Evolutionary conservation across 2,113 vertebrate species (phyloP).

Genomic region (Mesocricetus auratus): DNA sequence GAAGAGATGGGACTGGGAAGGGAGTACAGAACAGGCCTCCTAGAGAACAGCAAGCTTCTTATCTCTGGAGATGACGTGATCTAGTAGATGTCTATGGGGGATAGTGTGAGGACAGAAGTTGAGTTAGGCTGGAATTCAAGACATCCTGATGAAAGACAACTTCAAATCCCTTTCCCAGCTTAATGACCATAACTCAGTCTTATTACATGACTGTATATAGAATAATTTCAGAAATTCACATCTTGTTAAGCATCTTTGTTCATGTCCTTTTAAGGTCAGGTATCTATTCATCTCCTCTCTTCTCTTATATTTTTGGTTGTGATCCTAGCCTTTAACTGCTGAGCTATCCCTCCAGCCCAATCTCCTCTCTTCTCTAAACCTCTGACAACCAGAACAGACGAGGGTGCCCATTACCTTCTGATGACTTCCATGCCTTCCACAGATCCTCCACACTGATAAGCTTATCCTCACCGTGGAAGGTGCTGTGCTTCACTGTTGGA

Average conservation of each 20-base stretch:
- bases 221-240: conserved; percentile 58
- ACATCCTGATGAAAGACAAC: conserved; percentile 15
- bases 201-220: conserved; percentile 25
- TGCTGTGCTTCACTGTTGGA: conserved; percentile 97
- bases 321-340: no score
- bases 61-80: not conserved
- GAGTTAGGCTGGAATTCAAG: conserved; percentile 15
- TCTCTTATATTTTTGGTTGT: no score
- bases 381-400: not conserved
- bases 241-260: conserved; percentile 55
- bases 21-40: not conserved
- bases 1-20: not conserved
- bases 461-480: conserved; percentile 97
- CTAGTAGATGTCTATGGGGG: not conserved
- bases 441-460: conserved; percentile 98
- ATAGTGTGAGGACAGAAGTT: not conserved
- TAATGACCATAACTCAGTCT: conserved; percentile 14
- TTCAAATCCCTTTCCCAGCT: conserved; percentile 6
- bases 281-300: conserved; percentile 26
- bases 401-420: conserved; percentile 90
- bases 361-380: conserved; percentile 53
- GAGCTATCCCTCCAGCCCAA: no score
- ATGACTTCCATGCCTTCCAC: conserved; percentile 97
- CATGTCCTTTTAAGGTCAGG: conserved; percentile 46
- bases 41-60: conserved; percentile 1